These are phyloP conservation scores for Prunella himalayana DNA, from an alignment of 2,113 vertebrate genomes.

Conservation along the genomic window DNA sequence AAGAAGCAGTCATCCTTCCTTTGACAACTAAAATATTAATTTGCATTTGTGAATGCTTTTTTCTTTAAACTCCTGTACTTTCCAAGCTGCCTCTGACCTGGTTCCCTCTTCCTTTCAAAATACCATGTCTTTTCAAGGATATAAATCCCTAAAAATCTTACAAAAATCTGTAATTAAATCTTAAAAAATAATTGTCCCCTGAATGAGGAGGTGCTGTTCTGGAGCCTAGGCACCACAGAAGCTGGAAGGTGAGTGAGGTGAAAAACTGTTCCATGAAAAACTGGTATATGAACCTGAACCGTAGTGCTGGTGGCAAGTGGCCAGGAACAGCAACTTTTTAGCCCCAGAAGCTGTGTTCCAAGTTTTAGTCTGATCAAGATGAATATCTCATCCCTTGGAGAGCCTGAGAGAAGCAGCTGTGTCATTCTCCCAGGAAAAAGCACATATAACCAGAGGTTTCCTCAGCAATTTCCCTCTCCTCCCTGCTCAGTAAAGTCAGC, in stretches of 20 bases:
- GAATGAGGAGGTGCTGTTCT: background rate
- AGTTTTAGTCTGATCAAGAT: background rate
- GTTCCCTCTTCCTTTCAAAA: background rate
- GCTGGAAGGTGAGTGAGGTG: background rate
- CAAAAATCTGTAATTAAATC: background rate
- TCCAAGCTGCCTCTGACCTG: background rate
- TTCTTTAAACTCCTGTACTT: background rate
- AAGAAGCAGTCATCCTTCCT: background rate
- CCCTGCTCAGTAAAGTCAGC: background rate
- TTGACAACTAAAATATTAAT: background rate
- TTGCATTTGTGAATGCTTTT: background rate
- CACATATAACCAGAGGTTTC: background rate
- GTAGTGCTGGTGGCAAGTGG: background rate
- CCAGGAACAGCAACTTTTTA: background rate
- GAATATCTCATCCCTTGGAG: background rate
- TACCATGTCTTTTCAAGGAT: background rate
- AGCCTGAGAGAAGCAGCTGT: background rate
- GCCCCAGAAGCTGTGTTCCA: background rate
- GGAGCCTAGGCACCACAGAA: background rate
- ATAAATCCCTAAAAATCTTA: background rate
- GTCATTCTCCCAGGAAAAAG: background rate
- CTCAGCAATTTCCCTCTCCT: background rate
- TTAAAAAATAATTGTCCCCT: background rate
- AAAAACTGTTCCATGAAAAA: background rate
- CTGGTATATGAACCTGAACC: background rate